Evolutionary conservation across 2,888 invertebrate species (phyloP).

Genomic region (Ectemnius cavifrons): DNA sequence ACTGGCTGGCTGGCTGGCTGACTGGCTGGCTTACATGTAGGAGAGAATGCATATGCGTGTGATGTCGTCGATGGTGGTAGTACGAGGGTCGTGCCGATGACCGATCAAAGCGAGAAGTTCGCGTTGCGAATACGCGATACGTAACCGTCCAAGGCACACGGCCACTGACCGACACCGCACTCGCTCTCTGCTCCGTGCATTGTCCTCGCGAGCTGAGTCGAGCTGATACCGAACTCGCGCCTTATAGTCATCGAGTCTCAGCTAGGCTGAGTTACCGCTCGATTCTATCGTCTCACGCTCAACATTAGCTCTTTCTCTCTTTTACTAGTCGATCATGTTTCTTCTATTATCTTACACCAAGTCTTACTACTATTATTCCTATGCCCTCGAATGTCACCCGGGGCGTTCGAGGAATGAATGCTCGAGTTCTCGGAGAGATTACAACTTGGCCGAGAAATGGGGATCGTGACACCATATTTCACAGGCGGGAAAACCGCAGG

Average conservation of each 20-base stretch:
- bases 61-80: slow-evolving; percentile 28
- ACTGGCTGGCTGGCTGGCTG: not conserved
- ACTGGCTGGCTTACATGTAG: not conserved
- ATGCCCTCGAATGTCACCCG: no score
- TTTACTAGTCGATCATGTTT: no score
- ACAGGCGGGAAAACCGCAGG: no score
- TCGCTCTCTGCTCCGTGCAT: slow-evolving; percentile 63
- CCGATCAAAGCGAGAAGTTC: slow-evolving; percentile 73
- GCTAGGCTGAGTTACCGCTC: not conserved
- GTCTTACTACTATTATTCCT: no score
- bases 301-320: no score
- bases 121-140: slow-evolving; percentile 75
- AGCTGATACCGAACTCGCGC: slow-evolving; percentile 34
- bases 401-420: no score
- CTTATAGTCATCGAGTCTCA: not conserved
- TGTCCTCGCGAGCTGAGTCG: slow-evolving; percentile 54
- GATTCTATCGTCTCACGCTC: not conserved
- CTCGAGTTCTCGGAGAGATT: no score
- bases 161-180: slow-evolving; percentile 71
- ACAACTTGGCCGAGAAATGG: no score
- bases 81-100: slow-evolving; percentile 75
- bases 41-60: not conserved
- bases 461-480: no score
- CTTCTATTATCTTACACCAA: no score
- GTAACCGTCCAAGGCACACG: slow-evolving; percentile 73